Conservation (phyloP, 2,888 invertebrate species). For the Lasioglossum marginatum region DNA sequence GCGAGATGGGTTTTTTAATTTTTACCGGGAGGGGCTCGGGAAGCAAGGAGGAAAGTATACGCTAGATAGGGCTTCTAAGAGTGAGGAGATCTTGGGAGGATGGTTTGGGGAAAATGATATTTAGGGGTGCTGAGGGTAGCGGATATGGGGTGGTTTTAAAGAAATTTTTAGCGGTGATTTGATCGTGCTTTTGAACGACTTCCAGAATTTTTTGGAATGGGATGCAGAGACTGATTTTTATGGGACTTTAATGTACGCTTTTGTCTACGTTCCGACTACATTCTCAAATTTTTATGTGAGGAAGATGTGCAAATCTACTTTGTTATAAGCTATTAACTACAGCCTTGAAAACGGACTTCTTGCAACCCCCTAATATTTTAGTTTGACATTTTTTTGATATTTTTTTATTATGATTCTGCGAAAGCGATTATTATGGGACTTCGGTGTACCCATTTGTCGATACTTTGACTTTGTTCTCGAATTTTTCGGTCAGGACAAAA, state of each 20-base stretch:
- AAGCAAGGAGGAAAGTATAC: not conserved
- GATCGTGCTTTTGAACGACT: not conserved
- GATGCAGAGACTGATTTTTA: not conserved
- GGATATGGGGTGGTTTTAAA: not conserved
- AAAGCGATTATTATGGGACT: no score
- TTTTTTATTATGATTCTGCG: no score
- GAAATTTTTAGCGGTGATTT: not conserved
- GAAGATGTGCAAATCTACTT: not conserved
- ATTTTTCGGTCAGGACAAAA: no score
- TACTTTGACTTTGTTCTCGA: no score
- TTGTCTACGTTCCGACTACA: not conserved
- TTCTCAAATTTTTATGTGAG: not conserved
- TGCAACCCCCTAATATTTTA: not conserved
- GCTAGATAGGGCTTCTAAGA: not conserved
- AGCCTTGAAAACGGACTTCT: not conserved
- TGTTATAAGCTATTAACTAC: not conserved
- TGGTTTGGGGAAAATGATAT: not conserved
- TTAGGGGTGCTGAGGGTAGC: not conserved
- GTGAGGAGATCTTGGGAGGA: not conserved
- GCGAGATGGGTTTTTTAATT: not conserved
- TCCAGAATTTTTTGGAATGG: not conserved
- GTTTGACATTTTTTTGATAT: no score
- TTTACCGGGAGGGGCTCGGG: not conserved
- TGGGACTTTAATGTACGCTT: not conserved
- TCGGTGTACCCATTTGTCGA: no score